phyloP scores from a whole-genome alignment of 2,113 vertebrate species.

The Corythornis cristatus region DNA sequence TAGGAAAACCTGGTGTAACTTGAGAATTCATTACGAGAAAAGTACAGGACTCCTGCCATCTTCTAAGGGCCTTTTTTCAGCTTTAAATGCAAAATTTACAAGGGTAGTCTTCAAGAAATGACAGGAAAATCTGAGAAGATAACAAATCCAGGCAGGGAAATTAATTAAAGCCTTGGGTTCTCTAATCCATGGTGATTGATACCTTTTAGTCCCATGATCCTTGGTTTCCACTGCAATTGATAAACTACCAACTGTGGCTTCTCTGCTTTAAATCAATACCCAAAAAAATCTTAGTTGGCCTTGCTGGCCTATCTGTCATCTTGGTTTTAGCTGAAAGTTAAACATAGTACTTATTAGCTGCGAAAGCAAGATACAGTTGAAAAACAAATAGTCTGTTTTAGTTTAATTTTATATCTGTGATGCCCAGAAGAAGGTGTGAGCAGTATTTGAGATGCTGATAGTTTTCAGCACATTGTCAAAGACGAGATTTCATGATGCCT shows the following conservation, averaged over 20 bases:
- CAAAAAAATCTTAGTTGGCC: constrained; percentile 45
- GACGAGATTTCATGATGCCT: neutral
- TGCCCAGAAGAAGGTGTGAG: neutral
- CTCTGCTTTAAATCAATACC: constrained; percentile 74
- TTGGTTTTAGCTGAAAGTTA: constrained; percentile 20
- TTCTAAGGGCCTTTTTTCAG: constrained; percentile 69
- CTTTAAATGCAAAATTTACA: constrained; percentile 74
- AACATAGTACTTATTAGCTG: neutral
- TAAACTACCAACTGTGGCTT: constrained; percentile 71
- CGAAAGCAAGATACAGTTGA: neutral
- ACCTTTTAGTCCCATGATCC: constrained; percentile 70
- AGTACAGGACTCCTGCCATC: constrained; percentile 78
- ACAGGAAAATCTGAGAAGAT: constrained; percentile 81
- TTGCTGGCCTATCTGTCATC: constrained; percentile 38
- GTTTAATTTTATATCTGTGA: neutral
- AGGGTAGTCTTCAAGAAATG: constrained; percentile 74
- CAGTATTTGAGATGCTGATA: neutral
- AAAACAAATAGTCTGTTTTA: neutral
- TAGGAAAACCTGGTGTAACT: constrained; percentile 68
- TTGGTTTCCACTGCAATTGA: constrained; percentile 77
- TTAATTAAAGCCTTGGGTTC: constrained; percentile 75
- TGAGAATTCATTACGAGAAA: constrained; percentile 78
- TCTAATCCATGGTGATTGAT: constrained; percentile 79
- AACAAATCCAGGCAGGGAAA: constrained; percentile 74
- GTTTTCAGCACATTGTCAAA: neutral